Percentiles rank a stretch among this genome's conserved stretches.
These are phyloP conservation scores for Diadema setosum DNA, from an alignment of 35 echinoderm and acorn worm genomes.

Conservation along the genomic window DNA sequence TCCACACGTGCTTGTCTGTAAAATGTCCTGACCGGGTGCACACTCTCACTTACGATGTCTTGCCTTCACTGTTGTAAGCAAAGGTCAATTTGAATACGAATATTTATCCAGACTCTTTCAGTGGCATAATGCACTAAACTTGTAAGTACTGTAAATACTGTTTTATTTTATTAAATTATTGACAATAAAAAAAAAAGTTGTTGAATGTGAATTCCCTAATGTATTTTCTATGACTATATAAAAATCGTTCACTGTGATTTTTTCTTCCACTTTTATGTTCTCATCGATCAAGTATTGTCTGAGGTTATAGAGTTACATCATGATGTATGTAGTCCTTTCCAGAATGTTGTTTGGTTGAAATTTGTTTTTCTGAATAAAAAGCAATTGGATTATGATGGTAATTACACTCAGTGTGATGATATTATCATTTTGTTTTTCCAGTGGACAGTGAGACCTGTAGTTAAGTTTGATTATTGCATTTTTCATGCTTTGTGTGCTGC, in stretches of 20 bases:
- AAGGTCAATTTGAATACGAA: background rate
- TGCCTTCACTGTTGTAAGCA: constrained; percentile 1
- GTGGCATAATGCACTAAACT: too few relatives aligned
- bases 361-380: background rate
- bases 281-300: background rate
- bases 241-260: background rate
- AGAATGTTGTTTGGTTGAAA: background rate
- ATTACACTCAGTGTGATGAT: too few relatives aligned
- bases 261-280: background rate
- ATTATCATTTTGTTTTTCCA: too few relatives aligned
- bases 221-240: constrained; percentile 4
- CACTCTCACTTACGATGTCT: too few relatives aligned
- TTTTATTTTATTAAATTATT: constrained; percentile 14
- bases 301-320: background rate
- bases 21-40: too few relatives aligned
- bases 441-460: too few relatives aligned
- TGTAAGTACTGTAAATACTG: background rate
- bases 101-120: background rate
- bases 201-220: background rate
- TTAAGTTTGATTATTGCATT: too few relatives aligned
- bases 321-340: background rate
- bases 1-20: too few relatives aligned
- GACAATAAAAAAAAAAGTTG: background rate
- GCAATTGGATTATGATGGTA: background rate
- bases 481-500: too few relatives aligned